Conservation (phyloP, 92 coral and sea anemone species). For the Palythoa caribaeorum region DNA sequence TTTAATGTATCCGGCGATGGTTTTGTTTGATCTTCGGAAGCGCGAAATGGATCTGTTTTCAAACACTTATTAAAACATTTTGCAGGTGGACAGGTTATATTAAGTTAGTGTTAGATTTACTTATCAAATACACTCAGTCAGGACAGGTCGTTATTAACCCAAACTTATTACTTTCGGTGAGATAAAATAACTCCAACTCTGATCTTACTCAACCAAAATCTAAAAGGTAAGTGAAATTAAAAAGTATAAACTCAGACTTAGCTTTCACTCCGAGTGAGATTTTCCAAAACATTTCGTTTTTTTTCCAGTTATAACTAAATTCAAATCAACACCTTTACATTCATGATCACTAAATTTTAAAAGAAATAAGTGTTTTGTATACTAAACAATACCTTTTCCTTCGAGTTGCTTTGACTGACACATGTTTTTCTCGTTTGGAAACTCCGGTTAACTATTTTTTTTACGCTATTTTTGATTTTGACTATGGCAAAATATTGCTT, state of each 20-base stretch:
- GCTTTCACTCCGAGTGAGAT: too few species aligned
- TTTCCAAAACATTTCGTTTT: too few species aligned
- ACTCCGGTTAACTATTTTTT: too few species aligned
- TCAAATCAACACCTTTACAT: too few species aligned
- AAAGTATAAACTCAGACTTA: background rate
- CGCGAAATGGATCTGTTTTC: constrained; percentile 46
- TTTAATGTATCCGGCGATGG: constrained; percentile 42
- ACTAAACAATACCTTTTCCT: too few species aligned
- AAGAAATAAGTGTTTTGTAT: too few species aligned
- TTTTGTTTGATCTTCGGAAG: constrained; percentile 41
- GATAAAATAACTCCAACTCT: background rate
- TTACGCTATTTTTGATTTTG: too few species aligned
- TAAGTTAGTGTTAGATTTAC: constrained; percentile 28
- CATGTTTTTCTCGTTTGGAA: too few species aligned
- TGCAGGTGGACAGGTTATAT: constrained; percentile 48
- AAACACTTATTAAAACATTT: constrained; percentile 47
- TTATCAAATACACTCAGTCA: constrained; percentile 22
- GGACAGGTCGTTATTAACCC: constrained; percentile 12
- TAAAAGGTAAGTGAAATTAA: background rate
- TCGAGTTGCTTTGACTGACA: too few species aligned
- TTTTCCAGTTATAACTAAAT: too few species aligned
- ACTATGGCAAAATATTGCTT: too few species aligned
- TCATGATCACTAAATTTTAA: too few species aligned
- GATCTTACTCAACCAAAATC: background rate
- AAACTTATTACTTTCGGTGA: background rate